These are phyloP conservation scores for Diglossa brunneiventris DNA, from an alignment of 2,113 vertebrate species.

Conservation along the genomic window DNA sequence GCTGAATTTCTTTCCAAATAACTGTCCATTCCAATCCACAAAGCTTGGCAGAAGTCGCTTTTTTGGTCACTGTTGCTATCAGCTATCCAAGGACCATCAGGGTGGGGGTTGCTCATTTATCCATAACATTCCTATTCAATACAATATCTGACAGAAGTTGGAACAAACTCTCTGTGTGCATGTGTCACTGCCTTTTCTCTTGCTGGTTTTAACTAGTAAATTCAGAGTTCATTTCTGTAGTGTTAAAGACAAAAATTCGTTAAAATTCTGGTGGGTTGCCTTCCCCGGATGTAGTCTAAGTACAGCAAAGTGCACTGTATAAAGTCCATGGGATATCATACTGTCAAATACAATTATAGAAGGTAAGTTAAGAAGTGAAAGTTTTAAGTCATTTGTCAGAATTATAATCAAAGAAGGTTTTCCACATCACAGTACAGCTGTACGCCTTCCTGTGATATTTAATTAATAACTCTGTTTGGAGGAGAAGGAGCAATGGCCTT, in stretches of 20 bases:
- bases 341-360: not conserved
- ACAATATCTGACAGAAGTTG: not conserved
- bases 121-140: not conserved
- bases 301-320: not conserved
- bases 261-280: not conserved
- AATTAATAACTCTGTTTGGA: not conserved
- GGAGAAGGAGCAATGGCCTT: not conserved
- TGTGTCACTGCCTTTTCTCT: not conserved
- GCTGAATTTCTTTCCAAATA: not conserved
- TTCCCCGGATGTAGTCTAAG: not conserved
- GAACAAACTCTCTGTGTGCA: not conserved
- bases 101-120: not conserved
- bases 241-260: not conserved
- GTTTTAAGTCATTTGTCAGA: not conserved
- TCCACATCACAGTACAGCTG: not conserved
- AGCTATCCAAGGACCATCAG: not conserved
- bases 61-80: not conserved
- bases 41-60: slow-evolving; percentile 25
- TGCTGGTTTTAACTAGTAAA: not conserved
- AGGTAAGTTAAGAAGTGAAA: not conserved
- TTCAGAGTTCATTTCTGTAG: not conserved
- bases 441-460: not conserved
- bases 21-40: slow-evolving; percentile 11
- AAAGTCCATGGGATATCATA: not conserved
- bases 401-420: not conserved